phyloP scores from a whole-genome alignment of 2,113 vertebrate species.

The Oreochromis spilurus region DNA sequence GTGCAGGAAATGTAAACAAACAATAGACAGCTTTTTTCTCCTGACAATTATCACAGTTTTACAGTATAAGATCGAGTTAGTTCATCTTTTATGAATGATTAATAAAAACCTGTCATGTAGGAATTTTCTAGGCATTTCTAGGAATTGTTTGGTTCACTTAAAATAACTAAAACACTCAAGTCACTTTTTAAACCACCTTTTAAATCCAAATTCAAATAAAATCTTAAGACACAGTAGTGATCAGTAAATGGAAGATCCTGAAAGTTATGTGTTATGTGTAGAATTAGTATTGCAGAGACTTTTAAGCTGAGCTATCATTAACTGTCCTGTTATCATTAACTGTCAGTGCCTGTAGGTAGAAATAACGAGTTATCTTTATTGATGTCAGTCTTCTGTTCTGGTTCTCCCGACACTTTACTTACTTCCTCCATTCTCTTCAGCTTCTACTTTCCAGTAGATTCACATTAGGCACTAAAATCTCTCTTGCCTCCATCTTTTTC shows the following conservation, averaged over 20 bases:
- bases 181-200: neutral
- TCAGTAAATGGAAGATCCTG: neutral
- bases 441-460: rapidly evolving
- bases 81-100: neutral
- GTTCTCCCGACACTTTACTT: neutral
- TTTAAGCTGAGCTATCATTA: neutral
- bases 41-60: neutral
- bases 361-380: too few relatives aligned
- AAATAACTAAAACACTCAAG: neutral
- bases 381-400: neutral
- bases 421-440: neutral
- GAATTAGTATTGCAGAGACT: neutral
- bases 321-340: too few relatives aligned
- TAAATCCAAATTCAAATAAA: neutral
- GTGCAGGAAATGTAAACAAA: neutral
- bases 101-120: neutral
- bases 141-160: neutral
- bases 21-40: neutral
- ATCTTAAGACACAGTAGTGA: neutral
- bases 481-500: neutral
- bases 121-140: neutral
- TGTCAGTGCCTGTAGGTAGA: too few relatives aligned
- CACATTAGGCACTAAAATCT: neutral
- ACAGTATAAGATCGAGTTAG: neutral
- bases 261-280: rapidly evolving